These are phyloP conservation scores for Allacma fusca DNA, from an alignment of 2,888 invertebrate genomes.

Conservation along the genomic window DNA sequence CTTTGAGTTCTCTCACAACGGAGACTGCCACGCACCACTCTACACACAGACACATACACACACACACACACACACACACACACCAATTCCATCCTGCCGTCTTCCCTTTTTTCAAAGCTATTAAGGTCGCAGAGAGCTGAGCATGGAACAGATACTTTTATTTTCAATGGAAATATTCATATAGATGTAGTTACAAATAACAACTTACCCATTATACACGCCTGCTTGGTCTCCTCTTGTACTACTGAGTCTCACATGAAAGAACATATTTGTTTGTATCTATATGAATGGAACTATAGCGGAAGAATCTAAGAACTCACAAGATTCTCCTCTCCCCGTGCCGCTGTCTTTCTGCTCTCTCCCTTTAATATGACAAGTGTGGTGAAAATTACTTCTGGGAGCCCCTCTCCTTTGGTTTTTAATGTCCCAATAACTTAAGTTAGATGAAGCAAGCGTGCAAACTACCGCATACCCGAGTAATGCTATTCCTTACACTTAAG, in stretches of 20 bases:
- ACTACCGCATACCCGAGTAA: not conserved
- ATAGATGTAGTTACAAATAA: not conserved
- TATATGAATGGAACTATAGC: not conserved
- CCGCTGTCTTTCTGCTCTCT: not conserved
- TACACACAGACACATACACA: not conserved
- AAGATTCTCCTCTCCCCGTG: not conserved
- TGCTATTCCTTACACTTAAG: not conserved
- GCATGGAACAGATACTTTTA: not conserved
- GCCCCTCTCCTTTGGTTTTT: conserved; percentile 2
- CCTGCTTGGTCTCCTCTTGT: not conserved
- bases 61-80: not conserved
- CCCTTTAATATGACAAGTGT: not conserved
- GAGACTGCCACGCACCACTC: too few species aligned
- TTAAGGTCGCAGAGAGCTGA: not conserved
- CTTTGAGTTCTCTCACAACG: too few species aligned
- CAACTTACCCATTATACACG: not conserved
- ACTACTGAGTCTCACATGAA: not conserved
- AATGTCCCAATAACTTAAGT: conserved; percentile 10
- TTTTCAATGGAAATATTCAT: not conserved
- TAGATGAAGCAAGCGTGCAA: conserved; percentile 2
- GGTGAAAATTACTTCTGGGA: not conserved
- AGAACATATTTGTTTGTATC: too few species aligned
- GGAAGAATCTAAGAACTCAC: not conserved
- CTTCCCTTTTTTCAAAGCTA: not conserved
- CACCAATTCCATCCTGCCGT: not conserved